A percentile compares a stretch with the other conserved stretches of the same genome.
These are phyloP conservation scores for Lasioglossum zephyrum DNA, from an alignment of 2,888 invertebrate genomes.

Conservation along the genomic window DNA sequence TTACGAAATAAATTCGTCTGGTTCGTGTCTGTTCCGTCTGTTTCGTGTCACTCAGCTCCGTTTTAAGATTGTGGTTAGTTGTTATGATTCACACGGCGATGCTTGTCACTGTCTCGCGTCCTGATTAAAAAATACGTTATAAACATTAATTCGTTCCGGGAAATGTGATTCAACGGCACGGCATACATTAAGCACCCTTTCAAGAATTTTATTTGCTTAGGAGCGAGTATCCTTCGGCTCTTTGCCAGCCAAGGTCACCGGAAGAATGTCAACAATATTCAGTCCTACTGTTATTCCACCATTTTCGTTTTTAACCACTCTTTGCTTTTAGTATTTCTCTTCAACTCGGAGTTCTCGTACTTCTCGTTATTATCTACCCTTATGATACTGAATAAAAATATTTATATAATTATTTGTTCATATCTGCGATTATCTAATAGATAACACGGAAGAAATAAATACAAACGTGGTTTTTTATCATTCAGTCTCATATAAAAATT, in stretches of 20 bases:
- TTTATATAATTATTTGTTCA: neutral
- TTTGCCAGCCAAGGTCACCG: neutral
- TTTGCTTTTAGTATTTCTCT: neutral
- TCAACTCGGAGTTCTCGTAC: no score
- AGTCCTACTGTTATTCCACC: neutral
- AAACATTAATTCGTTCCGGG: neutral
- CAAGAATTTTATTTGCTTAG: neutral
- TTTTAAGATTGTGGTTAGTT: slow-evolving; percentile 1
- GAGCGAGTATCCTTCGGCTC: slow-evolving; percentile 1
- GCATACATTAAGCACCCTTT: neutral
- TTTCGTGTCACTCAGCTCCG: neutral
- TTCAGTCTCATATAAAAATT: no score
- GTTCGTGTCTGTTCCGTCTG: neutral
- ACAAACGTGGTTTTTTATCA: no score
- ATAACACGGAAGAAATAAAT: neutral
- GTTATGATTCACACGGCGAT: neutral
- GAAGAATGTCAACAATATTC: slow-evolving; percentile 25
- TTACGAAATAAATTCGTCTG: neutral
- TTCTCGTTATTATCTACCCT: neutral
- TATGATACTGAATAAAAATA: neutral
- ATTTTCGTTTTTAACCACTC: neutral
- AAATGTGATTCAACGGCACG: neutral
- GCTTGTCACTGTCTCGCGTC: neutral
- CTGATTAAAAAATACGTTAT: neutral
- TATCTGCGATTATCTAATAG: neutral